Evolutionary conservation across 1,140 invertebrate genomes (phyloP).

Genomic region (Ditylenchus dipsaci): DNA sequence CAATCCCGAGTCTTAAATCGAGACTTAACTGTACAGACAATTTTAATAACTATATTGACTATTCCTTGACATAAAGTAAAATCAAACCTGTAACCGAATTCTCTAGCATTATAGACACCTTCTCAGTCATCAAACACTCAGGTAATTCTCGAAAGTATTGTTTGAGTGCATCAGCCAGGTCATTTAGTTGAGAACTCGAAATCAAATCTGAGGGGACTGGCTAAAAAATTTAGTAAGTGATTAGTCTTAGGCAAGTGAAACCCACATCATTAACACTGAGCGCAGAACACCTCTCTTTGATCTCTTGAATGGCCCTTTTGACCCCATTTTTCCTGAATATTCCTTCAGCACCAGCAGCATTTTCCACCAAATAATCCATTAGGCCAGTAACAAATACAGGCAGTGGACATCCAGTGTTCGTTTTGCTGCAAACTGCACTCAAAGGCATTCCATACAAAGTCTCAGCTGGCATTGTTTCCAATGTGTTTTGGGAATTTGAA

Average conservation of each 20-base stretch:
- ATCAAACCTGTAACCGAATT: conserved; percentile 1
- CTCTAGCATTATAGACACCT: conserved; percentile 13
- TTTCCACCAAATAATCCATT: conserved; percentile 21
- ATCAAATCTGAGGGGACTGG: conserved; percentile 14
- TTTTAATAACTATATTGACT: too few relatives aligned
- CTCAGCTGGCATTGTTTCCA: not conserved
- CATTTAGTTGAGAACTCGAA: conserved; percentile 20
- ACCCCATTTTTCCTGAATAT: conserved; percentile 34
- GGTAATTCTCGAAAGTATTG: conserved; percentile 26
- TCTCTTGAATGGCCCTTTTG: conserved; percentile 7
- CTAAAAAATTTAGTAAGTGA: not conserved
- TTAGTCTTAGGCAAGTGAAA: not conserved
- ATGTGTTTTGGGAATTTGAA: too few relatives aligned
- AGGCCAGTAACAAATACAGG: conserved; percentile 30
- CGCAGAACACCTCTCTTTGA: not conserved
- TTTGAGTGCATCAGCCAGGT: conserved; percentile 33
- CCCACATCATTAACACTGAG: not conserved
- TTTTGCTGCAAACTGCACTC: conserved; percentile 9
- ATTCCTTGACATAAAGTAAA: too few relatives aligned
- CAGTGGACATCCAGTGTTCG: conserved; percentile 22
- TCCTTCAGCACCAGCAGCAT: conserved; percentile 19
- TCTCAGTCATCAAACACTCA: conserved; percentile 26
- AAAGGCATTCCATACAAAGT: conserved; percentile 6
- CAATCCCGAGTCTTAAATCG: too few relatives aligned
- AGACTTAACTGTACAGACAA: too few relatives aligned